Evolutionary conservation across 1,140 invertebrate genomes (phyloP).

Genomic region (Aradophagus sp.): DNA sequence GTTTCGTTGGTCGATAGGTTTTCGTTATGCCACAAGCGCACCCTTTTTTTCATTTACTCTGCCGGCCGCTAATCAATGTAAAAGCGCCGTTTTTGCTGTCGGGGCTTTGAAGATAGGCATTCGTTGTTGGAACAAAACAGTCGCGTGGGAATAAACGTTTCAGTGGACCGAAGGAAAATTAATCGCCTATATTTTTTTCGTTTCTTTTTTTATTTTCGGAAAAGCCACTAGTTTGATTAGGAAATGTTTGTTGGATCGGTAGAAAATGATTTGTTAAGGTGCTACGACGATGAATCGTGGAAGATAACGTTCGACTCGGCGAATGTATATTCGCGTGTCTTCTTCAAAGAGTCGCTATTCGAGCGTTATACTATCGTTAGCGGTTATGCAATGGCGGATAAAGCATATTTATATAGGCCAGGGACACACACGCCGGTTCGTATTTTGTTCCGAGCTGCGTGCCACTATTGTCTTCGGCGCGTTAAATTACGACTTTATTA

Average conservation of each 20-base stretch:
- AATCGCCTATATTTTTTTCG: too few species aligned
- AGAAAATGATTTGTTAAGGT: neutral
- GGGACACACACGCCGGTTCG: constrained; percentile 44
- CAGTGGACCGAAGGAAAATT: too few species aligned
- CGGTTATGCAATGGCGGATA: constrained; percentile 53
- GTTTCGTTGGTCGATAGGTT: neutral
- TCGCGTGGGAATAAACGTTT: too few species aligned
- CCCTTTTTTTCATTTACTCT: too few species aligned
- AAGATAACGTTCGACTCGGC: neutral
- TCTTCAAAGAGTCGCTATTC: constrained; percentile 42
- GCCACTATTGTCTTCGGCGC: constrained; percentile 46
- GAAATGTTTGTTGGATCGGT: neutral
- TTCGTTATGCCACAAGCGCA: too few species aligned
- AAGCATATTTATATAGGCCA: constrained; percentile 57
- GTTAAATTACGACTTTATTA: constrained; percentile 48
- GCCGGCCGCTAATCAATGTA: too few species aligned
- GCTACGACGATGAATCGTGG: neutral
- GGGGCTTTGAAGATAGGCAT: too few species aligned
- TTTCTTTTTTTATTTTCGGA: too few species aligned
- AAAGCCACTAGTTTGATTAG: too few species aligned
- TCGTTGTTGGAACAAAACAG: too few species aligned
- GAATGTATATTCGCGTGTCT: constrained; percentile 40
- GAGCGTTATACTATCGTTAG: constrained; percentile 46
- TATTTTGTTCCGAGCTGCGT: constrained; percentile 51
- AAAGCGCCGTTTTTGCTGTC: too few species aligned